These are phyloP conservation scores for Lochmaea crataegi DNA, from an alignment of 2,888 invertebrate genomes.

Conservation along the genomic window DNA sequence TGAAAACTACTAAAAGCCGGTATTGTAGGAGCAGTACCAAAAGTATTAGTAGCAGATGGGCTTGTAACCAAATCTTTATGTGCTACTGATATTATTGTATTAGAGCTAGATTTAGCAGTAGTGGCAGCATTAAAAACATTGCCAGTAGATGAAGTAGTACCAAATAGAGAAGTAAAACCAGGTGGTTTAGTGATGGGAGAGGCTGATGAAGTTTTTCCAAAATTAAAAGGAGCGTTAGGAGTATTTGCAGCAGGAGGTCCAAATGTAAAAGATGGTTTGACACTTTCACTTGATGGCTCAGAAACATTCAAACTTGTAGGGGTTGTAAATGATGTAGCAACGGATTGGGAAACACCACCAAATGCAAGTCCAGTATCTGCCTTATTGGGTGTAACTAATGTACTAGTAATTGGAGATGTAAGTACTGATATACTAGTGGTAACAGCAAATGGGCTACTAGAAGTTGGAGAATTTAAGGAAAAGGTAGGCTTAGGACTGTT, in stretches of 20 bases:
- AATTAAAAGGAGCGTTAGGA: slow-evolving; percentile 5
- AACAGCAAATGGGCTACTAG: neutral
- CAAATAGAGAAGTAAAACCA: slow-evolving; percentile 7
- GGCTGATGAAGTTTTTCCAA: slow-evolving; percentile 17
- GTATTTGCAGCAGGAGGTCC: slow-evolving; percentile 13
- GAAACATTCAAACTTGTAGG: neutral
- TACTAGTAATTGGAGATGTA: slow-evolving; percentile 14
- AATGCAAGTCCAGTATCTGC: neutral
- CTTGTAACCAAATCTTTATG: slow-evolving; percentile 23
- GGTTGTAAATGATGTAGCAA: neutral
- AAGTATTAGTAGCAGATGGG: slow-evolving; percentile 17
- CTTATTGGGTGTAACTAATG: neutral
- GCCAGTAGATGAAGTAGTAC: slow-evolving; percentile 15
- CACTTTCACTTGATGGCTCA: neutral
- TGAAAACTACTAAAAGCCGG: slow-evolving; percentile 25
- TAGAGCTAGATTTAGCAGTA: slow-evolving; percentile 20
- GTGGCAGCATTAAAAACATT: slow-evolving; percentile 14
- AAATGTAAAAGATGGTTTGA: slow-evolving; percentile 17
- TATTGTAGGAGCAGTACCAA: slow-evolving; percentile 8
- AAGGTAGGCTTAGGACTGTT: neutral
- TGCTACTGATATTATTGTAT: slow-evolving; percentile 11
- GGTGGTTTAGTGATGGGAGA: slow-evolving; percentile 4
- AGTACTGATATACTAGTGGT: neutral
- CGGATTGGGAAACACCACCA: neutral
- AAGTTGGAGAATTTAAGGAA: neutral